Percentiles rank a stretch among this genome's conserved stretches.
phyloP scores from a whole-genome alignment of 2,797 vertebrate genomes.

The Chaenodraco wilsoni region DNA sequence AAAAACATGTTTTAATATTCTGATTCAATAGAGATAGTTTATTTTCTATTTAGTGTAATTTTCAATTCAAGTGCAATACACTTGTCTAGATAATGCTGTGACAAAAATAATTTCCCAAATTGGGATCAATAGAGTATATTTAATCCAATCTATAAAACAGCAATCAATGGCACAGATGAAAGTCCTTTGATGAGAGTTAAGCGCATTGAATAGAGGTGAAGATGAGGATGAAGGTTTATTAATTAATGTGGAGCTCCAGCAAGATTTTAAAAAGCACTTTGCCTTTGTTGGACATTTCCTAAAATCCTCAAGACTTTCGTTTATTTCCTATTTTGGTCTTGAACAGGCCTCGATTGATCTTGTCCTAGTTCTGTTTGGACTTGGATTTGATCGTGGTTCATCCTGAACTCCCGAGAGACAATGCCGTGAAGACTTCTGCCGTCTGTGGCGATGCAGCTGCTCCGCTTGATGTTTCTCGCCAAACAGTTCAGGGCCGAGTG shows the following conservation, averaged over 20 bases:
- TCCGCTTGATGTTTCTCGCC: slow-evolving; percentile 56
- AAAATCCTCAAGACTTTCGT: not conserved
- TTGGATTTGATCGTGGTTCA: not conserved
- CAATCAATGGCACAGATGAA: slow-evolving; percentile 5
- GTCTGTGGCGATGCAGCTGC: slow-evolving; percentile 65
- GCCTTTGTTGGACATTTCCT: too few relatives aligned
- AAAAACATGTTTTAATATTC: too few relatives aligned
- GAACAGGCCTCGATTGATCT: not conserved
- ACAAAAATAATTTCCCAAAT: too few relatives aligned
- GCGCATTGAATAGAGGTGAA: not conserved
- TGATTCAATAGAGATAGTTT: too few relatives aligned
- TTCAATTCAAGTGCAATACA: too few relatives aligned
- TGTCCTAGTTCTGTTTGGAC: not conserved
- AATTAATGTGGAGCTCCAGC: slow-evolving; percentile 9
- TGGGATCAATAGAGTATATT: too few relatives aligned
- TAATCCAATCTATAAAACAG: too few relatives aligned
- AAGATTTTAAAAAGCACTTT: slow-evolving; percentile 3
- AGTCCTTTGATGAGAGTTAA: slow-evolving; percentile 5
- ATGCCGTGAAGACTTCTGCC: not conserved
- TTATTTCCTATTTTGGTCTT: not conserved
- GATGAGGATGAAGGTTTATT: not conserved
- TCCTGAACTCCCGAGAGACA: slow-evolving; percentile 8
- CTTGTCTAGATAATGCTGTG: too few relatives aligned
- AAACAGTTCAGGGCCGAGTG: slow-evolving; percentile 68
- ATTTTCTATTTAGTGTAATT: too few relatives aligned